Evolutionary conservation across 2,113 vertebrate genomes (phyloP).

Genomic region (Otis tarda): DNA sequence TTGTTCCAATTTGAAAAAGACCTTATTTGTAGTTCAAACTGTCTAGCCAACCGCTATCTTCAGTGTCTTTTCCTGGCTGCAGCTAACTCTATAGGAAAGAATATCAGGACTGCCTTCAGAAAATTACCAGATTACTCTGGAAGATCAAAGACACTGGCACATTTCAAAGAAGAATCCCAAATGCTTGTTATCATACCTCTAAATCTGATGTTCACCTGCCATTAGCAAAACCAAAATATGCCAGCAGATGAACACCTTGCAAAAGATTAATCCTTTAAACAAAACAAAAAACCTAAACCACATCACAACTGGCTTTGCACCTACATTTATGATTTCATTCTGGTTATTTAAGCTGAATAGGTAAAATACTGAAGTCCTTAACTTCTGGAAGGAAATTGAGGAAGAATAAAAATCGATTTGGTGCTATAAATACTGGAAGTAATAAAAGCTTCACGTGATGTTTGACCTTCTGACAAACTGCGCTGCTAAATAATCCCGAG

Average conservation of each 20-base stretch:
- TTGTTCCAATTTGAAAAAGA: neutral
- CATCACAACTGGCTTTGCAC: neutral
- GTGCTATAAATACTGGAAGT: constrained; percentile 22
- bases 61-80: neutral
- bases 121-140: neutral
- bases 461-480: neutral
- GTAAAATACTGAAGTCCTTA: neutral
- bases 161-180: neutral
- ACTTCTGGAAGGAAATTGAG: neutral
- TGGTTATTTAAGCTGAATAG: neutral
- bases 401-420: constrained; percentile 42
- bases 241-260: neutral
- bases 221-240: neutral
- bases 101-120: neutral
- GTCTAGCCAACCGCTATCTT: neutral
- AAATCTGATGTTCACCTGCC: neutral
- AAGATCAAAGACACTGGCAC: neutral
- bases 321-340: neutral
- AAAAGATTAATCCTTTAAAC: neutral
- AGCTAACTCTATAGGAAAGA: neutral
- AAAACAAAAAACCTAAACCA: neutral
- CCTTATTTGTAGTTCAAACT: neutral
- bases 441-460: neutral
- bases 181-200: neutral
- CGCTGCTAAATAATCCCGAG: neutral